Evolutionary conservation across 2,113 vertebrate genomes (phyloP).

Genomic region (Thalassoma bifasciatum): DNA sequence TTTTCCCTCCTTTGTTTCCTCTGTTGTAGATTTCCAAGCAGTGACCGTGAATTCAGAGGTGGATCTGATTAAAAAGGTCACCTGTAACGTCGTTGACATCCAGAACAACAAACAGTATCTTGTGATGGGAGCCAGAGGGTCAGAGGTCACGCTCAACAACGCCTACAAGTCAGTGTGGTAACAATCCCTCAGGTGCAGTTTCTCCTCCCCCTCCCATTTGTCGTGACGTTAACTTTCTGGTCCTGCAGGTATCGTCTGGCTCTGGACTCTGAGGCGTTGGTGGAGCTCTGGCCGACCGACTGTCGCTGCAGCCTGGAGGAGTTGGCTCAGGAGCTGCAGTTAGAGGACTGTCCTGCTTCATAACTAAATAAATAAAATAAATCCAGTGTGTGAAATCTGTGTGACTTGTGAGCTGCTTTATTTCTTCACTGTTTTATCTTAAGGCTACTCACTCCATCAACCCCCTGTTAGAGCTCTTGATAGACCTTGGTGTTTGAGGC

Average conservation of each 20-base stretch:
- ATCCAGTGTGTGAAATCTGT: not conserved
- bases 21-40: conserved; percentile 37
- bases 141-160: conserved; percentile 74
- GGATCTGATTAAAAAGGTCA: conserved; percentile 88
- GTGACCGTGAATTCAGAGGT: conserved; percentile 76
- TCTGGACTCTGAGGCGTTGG: conserved; percentile 88
- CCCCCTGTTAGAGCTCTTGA: too few species aligned
- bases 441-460: too few species aligned
- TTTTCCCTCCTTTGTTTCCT: not conserved
- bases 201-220: not conserved
- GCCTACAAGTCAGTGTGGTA: conserved; percentile 46
- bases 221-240: not conserved
- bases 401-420: too few species aligned
- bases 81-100: conserved; percentile 82
- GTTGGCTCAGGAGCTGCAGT: conserved; percentile 32
- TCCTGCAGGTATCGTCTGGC: conserved; percentile 88
- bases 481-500: too few species aligned
- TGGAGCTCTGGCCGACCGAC: conserved; percentile 87
- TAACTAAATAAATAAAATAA: conserved; percentile 4
- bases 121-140: conserved; percentile 85
- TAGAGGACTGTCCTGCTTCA: not conserved
- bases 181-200: not conserved
- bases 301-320: conserved; percentile 47
- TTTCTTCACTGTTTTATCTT: too few species aligned
- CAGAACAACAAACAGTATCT: conserved; percentile 85